These are phyloP conservation scores for Zaprionus africanus DNA, from an alignment of 1,140 invertebrate species.

Conservation along the genomic window DNA sequence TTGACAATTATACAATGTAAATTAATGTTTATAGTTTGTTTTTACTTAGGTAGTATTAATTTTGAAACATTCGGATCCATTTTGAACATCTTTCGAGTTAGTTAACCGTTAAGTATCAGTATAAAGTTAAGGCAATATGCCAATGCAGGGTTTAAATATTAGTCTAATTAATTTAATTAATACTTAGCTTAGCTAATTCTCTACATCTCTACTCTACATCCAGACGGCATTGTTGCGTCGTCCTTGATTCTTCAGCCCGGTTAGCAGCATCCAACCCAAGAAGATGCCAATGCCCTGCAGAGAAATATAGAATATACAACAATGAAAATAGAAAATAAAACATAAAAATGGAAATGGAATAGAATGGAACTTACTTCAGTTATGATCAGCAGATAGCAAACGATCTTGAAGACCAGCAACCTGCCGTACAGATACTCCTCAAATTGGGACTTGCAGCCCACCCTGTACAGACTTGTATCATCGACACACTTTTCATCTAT, in stretches of 20 bases:
- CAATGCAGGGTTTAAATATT: constrained; percentile 33
- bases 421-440: constrained; percentile 68
- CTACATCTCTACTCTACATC: constrained; percentile 57
- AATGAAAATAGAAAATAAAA: not conserved
- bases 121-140: constrained; percentile 1
- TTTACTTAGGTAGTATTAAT: not conserved
- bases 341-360: not conserved
- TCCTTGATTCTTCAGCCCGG: constrained; percentile 70
- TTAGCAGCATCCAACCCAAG: constrained; percentile 71
- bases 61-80: not conserved
- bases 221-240: constrained; percentile 76
- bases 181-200: constrained; percentile 47
- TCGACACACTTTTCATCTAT: constrained; percentile 56
- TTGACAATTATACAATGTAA: not conserved
- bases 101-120: not conserved
- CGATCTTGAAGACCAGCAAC: constrained; percentile 71
- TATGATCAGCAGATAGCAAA: constrained; percentile 69
- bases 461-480: constrained; percentile 41
- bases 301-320: not conserved
- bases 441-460: constrained; percentile 72
- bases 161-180: constrained; percentile 41
- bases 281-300: constrained; percentile 62
- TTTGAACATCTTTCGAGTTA: not conserved
- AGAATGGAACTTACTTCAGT: constrained; percentile 57
- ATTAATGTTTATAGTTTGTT: not conserved